Evolutionary conservation across 2,797 vertebrate species (phyloP).

Genomic region (Propithecus deckenii): DNA sequence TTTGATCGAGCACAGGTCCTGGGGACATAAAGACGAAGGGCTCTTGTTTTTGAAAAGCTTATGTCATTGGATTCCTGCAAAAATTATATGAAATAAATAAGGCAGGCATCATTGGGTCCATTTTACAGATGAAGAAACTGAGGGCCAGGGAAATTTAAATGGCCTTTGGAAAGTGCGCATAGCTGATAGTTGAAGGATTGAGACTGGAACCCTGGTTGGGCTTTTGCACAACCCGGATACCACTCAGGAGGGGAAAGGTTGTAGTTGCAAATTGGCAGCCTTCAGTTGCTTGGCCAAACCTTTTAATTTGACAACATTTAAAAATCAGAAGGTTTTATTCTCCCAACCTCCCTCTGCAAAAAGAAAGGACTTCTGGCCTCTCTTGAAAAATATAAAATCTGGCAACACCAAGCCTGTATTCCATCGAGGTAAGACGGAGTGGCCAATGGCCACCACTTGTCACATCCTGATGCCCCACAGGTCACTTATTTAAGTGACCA

Average conservation of each 20-base stretch:
- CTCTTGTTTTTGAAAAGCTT: slow-evolving; percentile 25
- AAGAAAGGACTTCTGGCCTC: neutral
- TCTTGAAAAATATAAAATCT: neutral
- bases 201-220: neutral
- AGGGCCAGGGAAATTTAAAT: neutral
- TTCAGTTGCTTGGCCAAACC: neutral
- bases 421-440: neutral
- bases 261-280: neutral
- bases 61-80: neutral
- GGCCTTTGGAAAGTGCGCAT: neutral
- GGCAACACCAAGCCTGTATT: neutral
- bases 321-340: neutral
- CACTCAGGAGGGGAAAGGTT: neutral
- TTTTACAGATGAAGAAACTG: slow-evolving; percentile 52
- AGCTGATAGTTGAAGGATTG: neutral
- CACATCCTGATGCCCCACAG: too few relatives aligned
- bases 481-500: neutral
- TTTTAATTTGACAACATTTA: neutral
- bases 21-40: neutral
- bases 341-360: neutral
- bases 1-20: neutral
- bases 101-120: neutral
- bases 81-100: neutral
- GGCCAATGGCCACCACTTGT: too few relatives aligned
- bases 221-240: neutral